phyloP scores from a whole-genome alignment of 2,888 invertebrate genomes.

The Lithosia quadra region DNA sequence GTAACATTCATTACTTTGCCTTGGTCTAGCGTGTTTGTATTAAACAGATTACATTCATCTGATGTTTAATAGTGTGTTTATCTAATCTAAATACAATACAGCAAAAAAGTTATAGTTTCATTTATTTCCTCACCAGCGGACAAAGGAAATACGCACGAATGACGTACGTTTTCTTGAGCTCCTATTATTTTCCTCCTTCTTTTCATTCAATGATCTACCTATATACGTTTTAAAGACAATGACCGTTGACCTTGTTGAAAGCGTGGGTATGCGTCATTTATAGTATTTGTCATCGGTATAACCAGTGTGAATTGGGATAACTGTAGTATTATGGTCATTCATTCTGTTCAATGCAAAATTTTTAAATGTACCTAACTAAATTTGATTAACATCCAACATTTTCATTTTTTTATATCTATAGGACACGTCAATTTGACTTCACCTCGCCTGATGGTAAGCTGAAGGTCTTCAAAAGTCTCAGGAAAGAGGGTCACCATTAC shows the following conservation, averaged over 20 bases:
- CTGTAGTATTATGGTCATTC: background rate
- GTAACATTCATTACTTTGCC: background rate
- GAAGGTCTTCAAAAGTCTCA: too few species aligned
- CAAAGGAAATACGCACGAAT: slow-evolving; percentile 14
- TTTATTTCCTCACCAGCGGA: slow-evolving; percentile 14
- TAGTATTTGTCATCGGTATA: background rate
- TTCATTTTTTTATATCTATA: too few species aligned
- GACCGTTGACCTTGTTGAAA: slow-evolving; percentile 20
- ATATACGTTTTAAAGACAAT: slow-evolving; percentile 14
- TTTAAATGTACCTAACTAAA: background rate
- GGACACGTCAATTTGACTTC: too few species aligned
- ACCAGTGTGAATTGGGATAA: background rate
- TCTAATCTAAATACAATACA: slow-evolving; percentile 21
- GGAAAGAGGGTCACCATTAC: too few species aligned
- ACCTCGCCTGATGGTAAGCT: too few species aligned
- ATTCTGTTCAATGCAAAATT: background rate
- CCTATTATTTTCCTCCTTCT: slow-evolving; percentile 9
- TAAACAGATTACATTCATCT: background rate
- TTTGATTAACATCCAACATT: too few species aligned
- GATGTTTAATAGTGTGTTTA: background rate
- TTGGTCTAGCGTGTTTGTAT: background rate
- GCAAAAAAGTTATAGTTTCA: slow-evolving; percentile 11
- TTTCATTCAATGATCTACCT: slow-evolving; percentile 17
- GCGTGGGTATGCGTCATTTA: slow-evolving; percentile 11
- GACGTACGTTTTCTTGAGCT: background rate